Base-by-base conservation (phyloP, 2,888 invertebrate genomes). In the Candidula unifasciata region DNA sequence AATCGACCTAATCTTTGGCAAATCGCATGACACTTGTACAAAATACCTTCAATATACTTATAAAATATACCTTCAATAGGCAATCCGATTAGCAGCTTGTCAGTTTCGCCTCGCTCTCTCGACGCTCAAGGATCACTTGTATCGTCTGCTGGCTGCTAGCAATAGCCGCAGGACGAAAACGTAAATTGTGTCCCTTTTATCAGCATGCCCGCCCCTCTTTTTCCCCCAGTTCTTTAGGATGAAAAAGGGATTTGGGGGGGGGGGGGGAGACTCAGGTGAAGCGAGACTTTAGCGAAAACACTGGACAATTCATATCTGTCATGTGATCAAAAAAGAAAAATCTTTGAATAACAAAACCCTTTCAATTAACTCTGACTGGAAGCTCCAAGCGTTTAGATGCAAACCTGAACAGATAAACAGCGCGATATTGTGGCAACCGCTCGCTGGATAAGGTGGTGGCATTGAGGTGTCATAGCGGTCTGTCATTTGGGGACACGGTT, bases 391-490 rank as follows among this genome's bases (percentile, higher is more conserved):
- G 33, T 76, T 35, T 76, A 33, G 82, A 77, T 77, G 66, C 33
- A 18, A 73, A 66, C 54, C 73, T 64, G 76, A 82, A 66, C 66
- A 66, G 82, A 82, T 82, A 77, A 77, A 82, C 77, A 77, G 30
- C 16, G 52, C 52, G 82, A 66, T 77, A 82, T 37, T 24, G n/a
- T 54, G 77, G 66, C 60, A 35, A 60, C 60, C 16, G 66, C n/a
- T 66, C 37, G 10, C 73, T 37, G 33, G 76, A 21, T 44, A 16
- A 52, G 44, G 54, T 33, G 52, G 66, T 33, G 68, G 44, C 33
- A 82, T 82, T 82, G 82, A 82, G 82, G 54, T 82, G 82, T 82
- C 82, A 82, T 54, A 30, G 76, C 68, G 76, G 77, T 37, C 52
- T 82, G 82, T 37, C 68, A 82, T 77, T 82, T n/a, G 54, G 54